Evolutionary conservation across 92 coral and sea anemone genomes (phyloP), one percentile per base, ranked within the genome.

Genomic region (Desmophyllum pertusum): DNA sequence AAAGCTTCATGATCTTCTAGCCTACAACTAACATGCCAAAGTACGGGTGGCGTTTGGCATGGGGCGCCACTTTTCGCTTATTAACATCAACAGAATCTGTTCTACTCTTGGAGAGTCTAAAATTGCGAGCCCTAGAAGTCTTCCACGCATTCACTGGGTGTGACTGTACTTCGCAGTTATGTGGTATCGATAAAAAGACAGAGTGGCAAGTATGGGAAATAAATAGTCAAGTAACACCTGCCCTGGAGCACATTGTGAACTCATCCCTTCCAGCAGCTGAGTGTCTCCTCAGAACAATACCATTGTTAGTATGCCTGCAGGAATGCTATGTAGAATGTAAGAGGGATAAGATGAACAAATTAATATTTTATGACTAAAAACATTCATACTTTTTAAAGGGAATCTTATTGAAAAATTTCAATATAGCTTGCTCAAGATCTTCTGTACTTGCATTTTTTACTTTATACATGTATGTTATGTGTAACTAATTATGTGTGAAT

Each of bases 141-240:
- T 89, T 89, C 74, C 87, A 89, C 51, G 93, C 90, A 13, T 76
- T 89, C 64, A 89, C 87, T 74, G 93, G 90, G 62, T 85, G 93
- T 41, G 87, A 88, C 51, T 65, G 79, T 29, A 88, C 91, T 2
- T 88, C 91, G 42, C 78, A 68, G 27, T 88, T 81, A 80, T 80
- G 52, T 85, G 92, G 92, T 36, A 79, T 79, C 35, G 85, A 83
- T 15, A 89, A 85, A 77, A 43, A 33, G 81, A 69, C 92, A 40
- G 92, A 86, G 23, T 89, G 92, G 92, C 59, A 55, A 50, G 85
- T 77, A 45, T 85, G 78, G 88, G 88, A 85, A 57, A 35, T 76
- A 25, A 37, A 66, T 50, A 1, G 33, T 13, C 43, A 27, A 29
- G 77, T 85, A 46, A 81, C 78, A n/a, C 83, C 83, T 51, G 65